These are phyloP conservation scores for Sebastes oblongus DNA, from an alignment of 2,797 vertebrate genomes.

Conservation along the genomic window DNA sequence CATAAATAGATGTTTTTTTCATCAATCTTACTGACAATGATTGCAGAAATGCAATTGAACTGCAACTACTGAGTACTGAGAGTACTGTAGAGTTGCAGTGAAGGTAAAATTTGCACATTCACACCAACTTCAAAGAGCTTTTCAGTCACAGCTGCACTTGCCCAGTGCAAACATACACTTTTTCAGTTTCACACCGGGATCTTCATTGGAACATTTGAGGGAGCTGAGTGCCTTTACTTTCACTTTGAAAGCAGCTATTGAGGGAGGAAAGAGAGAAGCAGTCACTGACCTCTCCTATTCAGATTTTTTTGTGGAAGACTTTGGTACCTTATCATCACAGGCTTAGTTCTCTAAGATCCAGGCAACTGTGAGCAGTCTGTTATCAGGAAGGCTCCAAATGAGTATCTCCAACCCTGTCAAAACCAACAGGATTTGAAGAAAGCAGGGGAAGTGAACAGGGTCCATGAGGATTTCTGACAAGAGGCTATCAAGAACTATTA, in stretches of 20 bases:
- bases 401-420: slow-evolving; percentile 29
- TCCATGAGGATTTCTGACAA: slow-evolving; percentile 66
- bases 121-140: slow-evolving; percentile 7
- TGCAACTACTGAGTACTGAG: neutral
- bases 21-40: neutral
- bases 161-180: neutral
- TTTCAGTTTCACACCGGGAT: neutral
- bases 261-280: slow-evolving; percentile 3
- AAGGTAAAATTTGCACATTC: neutral
- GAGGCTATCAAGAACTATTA: slow-evolving; percentile 68
- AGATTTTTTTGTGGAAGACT: slow-evolving; percentile 17
- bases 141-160: neutral
- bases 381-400: neutral
- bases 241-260: slow-evolving; percentile 25
- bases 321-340: slow-evolving; percentile 1
- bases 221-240: neutral
- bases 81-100: neutral
- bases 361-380: neutral
- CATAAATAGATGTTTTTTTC: neutral
- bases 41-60: neutral
- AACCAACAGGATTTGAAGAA: slow-evolving; percentile 37
- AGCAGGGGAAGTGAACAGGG: slow-evolving; percentile 17
- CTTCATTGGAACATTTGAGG: slow-evolving; percentile 9
- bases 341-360: neutral
- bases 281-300: slow-evolving; percentile 25